Conservation (phyloP, 1,140 invertebrate species). For the Holotrichia oblita region DNA sequence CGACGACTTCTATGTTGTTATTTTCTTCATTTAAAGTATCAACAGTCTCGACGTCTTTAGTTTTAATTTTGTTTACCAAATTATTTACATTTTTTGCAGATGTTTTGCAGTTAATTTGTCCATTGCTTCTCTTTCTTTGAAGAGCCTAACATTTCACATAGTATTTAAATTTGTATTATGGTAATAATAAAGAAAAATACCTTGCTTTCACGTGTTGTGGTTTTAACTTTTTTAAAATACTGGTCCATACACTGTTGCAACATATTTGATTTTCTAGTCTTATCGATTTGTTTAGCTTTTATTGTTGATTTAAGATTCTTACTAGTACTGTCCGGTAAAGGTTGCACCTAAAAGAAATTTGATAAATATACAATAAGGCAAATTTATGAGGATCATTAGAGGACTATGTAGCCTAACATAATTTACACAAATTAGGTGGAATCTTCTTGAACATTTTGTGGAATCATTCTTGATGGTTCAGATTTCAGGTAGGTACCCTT, state of each 20-base stretch:
- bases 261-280: background rate
- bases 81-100: background rate
- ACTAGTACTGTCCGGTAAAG: constrained; percentile 5
- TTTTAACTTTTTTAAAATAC: constrained; percentile 13
- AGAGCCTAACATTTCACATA: background rate
- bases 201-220: background rate
- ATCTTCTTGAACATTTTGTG: no score
- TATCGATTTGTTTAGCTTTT: background rate
- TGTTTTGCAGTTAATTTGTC: background rate
- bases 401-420: no score
- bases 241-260: constrained; percentile 25
- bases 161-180: background rate
- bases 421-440: no score
- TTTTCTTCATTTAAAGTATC: no score
- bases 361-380: background rate
- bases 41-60: no score
- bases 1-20: no score
- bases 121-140: background rate
- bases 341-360: constrained; percentile 1
- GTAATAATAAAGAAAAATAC: constrained; percentile 16
- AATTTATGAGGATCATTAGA: background rate
- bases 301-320: background rate
- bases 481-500: no score
- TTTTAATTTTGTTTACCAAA: no score
- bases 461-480: no score